These are phyloP conservation scores for Stramonita haemastoma DNA, from an alignment of 2,888 invertebrate species.

Conservation along the genomic window DNA sequence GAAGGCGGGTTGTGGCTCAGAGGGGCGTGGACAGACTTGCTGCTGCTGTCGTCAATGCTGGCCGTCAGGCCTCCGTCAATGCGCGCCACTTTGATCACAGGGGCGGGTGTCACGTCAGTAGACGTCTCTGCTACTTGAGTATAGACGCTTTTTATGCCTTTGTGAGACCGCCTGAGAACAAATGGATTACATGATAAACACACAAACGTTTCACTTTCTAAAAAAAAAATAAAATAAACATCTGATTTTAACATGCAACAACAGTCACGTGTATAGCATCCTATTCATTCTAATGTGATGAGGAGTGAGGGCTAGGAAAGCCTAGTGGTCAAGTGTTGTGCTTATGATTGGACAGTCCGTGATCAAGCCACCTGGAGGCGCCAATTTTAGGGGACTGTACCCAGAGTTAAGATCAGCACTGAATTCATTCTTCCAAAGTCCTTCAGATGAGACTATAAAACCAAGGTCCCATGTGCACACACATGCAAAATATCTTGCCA, in stretches of 20 bases:
- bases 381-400: too few relatives aligned
- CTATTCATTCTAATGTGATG: too few relatives aligned
- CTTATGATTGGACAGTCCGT: too few relatives aligned
- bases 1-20: not conserved
- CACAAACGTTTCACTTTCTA: not conserved
- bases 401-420: too few relatives aligned
- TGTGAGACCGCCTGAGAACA: slow-evolving; percentile 5
- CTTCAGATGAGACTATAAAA: too few relatives aligned
- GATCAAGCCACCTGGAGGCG: too few relatives aligned
- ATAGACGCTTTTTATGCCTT: not conserved
- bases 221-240: not conserved
- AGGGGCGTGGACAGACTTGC: not conserved
- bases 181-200: not conserved
- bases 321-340: too few relatives aligned
- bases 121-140: not conserved
- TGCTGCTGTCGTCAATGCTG: not conserved
- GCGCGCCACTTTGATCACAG: slow-evolving; percentile 8
- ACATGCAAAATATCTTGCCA: too few relatives aligned
- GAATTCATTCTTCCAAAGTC: too few relatives aligned
- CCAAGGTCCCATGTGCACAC: too few relatives aligned
- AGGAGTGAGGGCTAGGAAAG: too few relatives aligned
- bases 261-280: too few relatives aligned
- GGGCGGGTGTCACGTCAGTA: not conserved
- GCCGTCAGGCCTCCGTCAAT: not conserved
- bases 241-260: not conserved